Evolutionary conservation across 2,113 vertebrate species (phyloP).

Genomic region (Sander lucioperca): DNA sequence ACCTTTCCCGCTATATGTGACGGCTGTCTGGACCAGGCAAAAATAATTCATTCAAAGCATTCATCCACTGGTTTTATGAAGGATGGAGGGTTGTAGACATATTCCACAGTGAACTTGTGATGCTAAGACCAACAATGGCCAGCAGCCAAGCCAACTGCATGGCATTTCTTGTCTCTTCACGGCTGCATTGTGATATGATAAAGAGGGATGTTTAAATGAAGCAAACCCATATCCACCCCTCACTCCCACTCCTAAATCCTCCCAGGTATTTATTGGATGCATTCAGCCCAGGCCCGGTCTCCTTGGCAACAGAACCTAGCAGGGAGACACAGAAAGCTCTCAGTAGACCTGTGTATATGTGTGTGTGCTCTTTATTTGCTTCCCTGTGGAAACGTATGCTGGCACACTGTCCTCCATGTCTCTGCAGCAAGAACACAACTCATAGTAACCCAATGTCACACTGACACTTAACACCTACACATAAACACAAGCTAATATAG

Average conservation of each 20-base stretch:
- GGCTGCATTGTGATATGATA: slow-evolving; percentile 44
- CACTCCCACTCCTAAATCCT: slow-evolving; percentile 44
- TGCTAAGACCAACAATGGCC: background rate
- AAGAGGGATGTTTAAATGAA: slow-evolving; percentile 49
- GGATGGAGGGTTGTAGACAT: background rate
- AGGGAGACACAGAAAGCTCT: slow-evolving; percentile 51
- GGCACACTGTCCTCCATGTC: slow-evolving; percentile 27
- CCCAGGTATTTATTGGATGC: slow-evolving; percentile 57
- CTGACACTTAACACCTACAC: slow-evolving; percentile 21
- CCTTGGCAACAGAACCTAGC: slow-evolving; percentile 71
- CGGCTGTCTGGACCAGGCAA: background rate
- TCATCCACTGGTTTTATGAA: background rate
- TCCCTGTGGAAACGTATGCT: slow-evolving; percentile 59
- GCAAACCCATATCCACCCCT: slow-evolving; percentile 28
- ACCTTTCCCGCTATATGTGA: background rate
- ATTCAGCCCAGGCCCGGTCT: slow-evolving; percentile 54
- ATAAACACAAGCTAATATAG: background rate
- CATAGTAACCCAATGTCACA: slow-evolving; percentile 37
- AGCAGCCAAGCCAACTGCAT: background rate
- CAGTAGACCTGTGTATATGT: slow-evolving; percentile 24
- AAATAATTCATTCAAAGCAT: background rate
- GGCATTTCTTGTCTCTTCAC: slow-evolving; percentile 37
- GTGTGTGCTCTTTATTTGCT: slow-evolving; percentile 41
- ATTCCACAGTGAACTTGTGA: background rate
- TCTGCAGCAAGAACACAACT: slow-evolving; percentile 48